Conservation (phyloP, 2,797 vertebrate species). For the Mus spretus region DNA sequence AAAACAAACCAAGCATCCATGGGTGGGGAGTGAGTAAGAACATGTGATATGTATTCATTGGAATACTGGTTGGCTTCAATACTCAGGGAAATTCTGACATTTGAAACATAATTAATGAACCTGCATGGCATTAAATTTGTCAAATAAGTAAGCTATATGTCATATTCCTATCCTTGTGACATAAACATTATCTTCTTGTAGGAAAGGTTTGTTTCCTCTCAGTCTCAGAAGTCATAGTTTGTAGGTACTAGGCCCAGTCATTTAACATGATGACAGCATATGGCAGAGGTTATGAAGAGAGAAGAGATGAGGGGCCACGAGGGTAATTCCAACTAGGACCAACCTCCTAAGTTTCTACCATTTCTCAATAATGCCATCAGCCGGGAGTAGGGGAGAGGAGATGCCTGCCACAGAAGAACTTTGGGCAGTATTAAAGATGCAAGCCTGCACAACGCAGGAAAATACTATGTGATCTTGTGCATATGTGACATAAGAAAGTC, state of each 20-base stretch:
- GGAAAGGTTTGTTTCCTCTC: neutral
- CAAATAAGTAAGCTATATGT: neutral
- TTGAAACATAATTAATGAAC: neutral
- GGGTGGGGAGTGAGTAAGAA: neutral
- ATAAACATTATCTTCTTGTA: neutral
- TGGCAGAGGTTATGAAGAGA: neutral
- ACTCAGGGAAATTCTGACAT: neutral
- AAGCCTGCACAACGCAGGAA: neutral
- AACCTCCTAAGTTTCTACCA: neutral
- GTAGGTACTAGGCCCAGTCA: neutral
- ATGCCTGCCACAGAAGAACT: neutral
- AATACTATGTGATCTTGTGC: neutral
- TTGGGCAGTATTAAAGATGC: neutral
- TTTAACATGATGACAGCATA: neutral
- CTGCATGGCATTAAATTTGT: neutral
- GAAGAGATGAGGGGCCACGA: too few relatives aligned
- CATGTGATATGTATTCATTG: neutral
- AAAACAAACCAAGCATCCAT: neutral
- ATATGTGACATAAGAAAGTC: neutral
- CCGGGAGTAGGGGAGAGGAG: neutral
- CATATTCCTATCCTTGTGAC: neutral
- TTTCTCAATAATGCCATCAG: neutral
- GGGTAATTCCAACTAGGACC: neutral
- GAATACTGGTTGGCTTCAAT: neutral
- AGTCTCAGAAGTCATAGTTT: neutral